Evolutionary conservation across 2,113 vertebrate genomes (phyloP), one percentile per base, ranked within the genome.

Genomic region (Dipodomys merriami): DNA sequence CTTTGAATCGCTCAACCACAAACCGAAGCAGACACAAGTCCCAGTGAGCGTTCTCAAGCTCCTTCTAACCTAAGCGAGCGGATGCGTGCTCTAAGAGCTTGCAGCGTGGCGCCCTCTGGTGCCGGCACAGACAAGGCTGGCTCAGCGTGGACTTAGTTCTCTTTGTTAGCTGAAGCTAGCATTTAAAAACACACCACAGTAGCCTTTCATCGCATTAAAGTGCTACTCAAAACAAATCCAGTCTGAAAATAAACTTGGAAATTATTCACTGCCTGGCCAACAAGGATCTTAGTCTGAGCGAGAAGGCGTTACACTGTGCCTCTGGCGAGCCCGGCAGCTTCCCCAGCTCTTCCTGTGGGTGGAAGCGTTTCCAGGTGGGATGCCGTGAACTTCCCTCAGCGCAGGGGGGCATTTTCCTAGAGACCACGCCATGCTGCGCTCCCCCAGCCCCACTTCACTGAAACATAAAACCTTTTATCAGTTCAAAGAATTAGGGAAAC

Each of bases 91-190:
- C 1, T 22, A n/a, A 78, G 97, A 91, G 19, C 91, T 95, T 97
- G 96, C 97, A 44, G 72, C 46, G 69, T 94, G 97, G 98, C 97
- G 97, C 98, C 98, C 97, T 92, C 98, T 98, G 98, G 90, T 97
- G 98, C 67, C 7, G 2, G 12, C 33, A 1, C 12, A 11, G 83
- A n/a, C 53, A 25, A 6, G 27, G 5, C 29, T 35, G 39, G 13
- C 6, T 19, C 72, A 5, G 62, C 23, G 15, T 6, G 23, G 7
- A 13, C 15, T 18, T 4, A n/a, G 11, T 1, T 53, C 20, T 67
- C 84, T 80, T 72, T 84, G 84, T 93, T 69, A 82, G 46, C 62
- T 6, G 7, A 2, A 84, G 73, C 23, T 0, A 33, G 89, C 44
- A 22, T 3, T 2, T 12, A 53, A 33, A 30, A 71, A 65, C 60